Evolutionary conservation across 2,797 vertebrate species (phyloP).

Genomic region (Ambastaia sidthimunki): DNA sequence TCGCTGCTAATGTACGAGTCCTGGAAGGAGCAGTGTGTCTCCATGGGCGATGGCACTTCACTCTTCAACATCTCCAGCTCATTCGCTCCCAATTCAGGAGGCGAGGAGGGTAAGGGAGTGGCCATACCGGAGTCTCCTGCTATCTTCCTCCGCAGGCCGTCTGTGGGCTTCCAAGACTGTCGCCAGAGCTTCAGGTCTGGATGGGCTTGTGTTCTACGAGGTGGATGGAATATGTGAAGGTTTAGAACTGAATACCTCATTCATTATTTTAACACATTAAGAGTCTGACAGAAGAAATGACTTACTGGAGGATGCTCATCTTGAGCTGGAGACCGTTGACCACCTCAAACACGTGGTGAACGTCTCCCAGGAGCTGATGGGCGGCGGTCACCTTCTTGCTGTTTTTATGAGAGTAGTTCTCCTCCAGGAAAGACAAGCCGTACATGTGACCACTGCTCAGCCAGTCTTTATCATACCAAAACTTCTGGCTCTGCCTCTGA

Average conservation of each 20-base stretch:
- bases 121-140: constrained; percentile 47
- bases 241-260: not conserved
- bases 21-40: constrained; percentile 72
- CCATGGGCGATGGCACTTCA: constrained; percentile 66
- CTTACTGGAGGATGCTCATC: constrained; percentile 93
- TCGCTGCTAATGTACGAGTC: constrained; percentile 95
- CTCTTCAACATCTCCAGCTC: constrained; percentile 66
- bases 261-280: not conserved
- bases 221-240: not conserved
- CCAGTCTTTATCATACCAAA: constrained; percentile 92
- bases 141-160: constrained; percentile 74
- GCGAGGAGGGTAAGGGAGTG: constrained; percentile 51
- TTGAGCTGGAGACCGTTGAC: constrained; percentile 92
- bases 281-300: constrained; percentile 26
- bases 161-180: constrained; percentile 89
- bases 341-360: constrained; percentile 87
- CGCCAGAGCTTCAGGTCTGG: constrained; percentile 93
- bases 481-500: constrained; percentile 87
- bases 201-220: constrained; percentile 82
- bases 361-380: constrained; percentile 88
- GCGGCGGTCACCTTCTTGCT: constrained; percentile 91
- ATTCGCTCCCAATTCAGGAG: constrained; percentile 2
- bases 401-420: constrained; percentile 94
- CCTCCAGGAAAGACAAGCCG: constrained; percentile 90
- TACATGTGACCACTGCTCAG: constrained; percentile 92